Percentiles rank a stretch among this genome's conserved stretches.
phyloP scores from a whole-genome alignment of 2,888 invertebrate genomes.

The Lysandra bellargus region DNA sequence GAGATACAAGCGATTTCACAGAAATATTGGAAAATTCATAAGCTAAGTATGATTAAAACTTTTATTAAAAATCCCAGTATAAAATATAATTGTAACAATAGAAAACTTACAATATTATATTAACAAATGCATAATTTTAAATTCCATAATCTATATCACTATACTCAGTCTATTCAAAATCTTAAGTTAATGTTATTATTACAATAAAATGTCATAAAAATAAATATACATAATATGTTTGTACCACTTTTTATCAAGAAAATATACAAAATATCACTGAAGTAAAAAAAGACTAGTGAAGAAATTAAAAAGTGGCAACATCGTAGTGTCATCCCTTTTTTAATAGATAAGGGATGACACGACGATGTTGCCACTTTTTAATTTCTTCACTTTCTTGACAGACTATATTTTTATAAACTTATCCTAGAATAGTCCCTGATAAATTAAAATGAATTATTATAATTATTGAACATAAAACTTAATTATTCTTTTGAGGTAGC shows the following conservation, averaged over 20 bases:
- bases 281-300: no score
- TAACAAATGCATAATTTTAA: neutral
- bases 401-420: neutral
- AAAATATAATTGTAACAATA: constrained; percentile 6
- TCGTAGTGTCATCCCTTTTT: no score
- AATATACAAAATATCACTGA: neutral
- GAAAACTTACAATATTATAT: neutral
- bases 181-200: neutral
- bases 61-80: constrained; percentile 17
- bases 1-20: neutral
- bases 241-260: neutral
- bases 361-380: no score
- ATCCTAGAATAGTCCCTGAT: neutral
- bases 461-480: neutral
- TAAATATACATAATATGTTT: neutral
- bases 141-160: constrained; percentile 8
- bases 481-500: constrained; percentile 30
- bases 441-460: neutral
- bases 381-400: no score
- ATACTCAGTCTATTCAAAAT: neutral
- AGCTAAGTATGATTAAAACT: neutral
- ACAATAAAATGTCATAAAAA: neutral
- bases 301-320: no score
- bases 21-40: neutral
- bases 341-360: no score